Evolutionary conservation across 2,113 vertebrate species (phyloP).

Genomic region (Paralichthys olivaceus): DNA sequence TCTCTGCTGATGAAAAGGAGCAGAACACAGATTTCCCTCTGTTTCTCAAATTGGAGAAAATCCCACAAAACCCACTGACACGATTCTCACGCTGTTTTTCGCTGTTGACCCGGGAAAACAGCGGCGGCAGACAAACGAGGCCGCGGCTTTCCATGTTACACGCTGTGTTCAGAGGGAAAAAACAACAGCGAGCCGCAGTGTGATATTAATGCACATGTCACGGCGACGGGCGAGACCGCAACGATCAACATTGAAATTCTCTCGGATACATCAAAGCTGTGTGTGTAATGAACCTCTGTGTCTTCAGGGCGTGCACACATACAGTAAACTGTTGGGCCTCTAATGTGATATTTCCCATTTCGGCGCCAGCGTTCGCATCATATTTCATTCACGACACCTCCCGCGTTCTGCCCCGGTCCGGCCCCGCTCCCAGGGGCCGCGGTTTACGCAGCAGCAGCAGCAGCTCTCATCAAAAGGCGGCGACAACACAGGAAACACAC

Average conservation of each 20-base stretch:
- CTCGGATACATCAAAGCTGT: constrained; percentile 72
- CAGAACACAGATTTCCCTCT: constrained; percentile 14
- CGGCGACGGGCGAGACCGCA: constrained; percentile 29
- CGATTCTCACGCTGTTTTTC: constrained; percentile 31
- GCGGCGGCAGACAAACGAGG: constrained; percentile 48
- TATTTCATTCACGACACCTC: constrained; percentile 73
- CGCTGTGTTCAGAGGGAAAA: constrained; percentile 29
- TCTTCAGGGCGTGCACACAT: constrained; percentile 67
- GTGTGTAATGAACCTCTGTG: constrained; percentile 68
- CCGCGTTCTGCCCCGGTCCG: constrained; percentile 40
- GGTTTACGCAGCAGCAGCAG: constrained; percentile 46
- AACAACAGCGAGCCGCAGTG: constrained; percentile 52
- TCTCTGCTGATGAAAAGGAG: background rate
- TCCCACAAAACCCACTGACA: constrained; percentile 45
- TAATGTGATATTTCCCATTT: constrained; percentile 76
- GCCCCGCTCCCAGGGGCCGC: constrained; percentile 56
- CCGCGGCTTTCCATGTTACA: constrained; percentile 41
- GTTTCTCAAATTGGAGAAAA: constrained; percentile 55
- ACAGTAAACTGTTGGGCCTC: constrained; percentile 30
- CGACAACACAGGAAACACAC: constrained; percentile 10
- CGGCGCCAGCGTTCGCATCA: constrained; percentile 68
- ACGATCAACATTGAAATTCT: constrained; percentile 73
- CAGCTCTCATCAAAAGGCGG: constrained; percentile 36
- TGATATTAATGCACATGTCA: constrained; percentile 67
- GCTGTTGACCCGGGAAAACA: constrained; percentile 54